Evolutionary conservation across 2,888 invertebrate species (phyloP).

Genomic region (Ophion costatus): DNA sequence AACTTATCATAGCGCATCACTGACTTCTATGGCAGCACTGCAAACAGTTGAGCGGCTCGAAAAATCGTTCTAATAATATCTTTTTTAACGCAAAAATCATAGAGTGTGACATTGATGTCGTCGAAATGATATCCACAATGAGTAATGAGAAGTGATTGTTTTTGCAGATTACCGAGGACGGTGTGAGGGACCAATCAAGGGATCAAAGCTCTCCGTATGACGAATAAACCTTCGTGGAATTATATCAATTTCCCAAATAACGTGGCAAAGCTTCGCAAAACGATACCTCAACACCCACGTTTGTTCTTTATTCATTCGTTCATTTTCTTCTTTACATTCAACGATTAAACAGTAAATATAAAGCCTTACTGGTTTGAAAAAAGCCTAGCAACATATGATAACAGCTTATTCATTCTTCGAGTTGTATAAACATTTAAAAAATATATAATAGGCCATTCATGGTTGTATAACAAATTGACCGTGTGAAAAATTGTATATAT

Average conservation of each 20-base stretch:
- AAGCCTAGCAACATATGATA: constrained; percentile 52
- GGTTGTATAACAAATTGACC: constrained; percentile 29
- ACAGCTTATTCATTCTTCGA: constrained; percentile 18
- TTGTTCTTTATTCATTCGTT: constrained; percentile 78
- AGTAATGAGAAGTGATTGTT: not conserved
- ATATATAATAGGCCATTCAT: constrained; percentile 54
- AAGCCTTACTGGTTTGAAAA: constrained; percentile 21
- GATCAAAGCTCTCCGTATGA: constrained; percentile 64
- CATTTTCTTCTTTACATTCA: constrained; percentile 47
- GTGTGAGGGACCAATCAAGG: constrained; percentile 83
- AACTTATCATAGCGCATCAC: too few species aligned
- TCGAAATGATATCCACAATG: not conserved
- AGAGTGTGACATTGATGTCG: too few species aligned
- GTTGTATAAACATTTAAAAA: constrained; percentile 53
- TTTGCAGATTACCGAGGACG: constrained; percentile 85
- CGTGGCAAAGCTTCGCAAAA: not conserved
- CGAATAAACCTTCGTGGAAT: not conserved
- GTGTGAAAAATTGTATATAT: constrained; percentile 44
- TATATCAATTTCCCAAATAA: not conserved
- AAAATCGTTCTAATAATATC: too few species aligned
- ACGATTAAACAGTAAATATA: constrained; percentile 53
- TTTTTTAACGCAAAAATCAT: too few species aligned
- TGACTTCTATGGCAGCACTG: too few species aligned
- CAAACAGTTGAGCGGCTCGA: too few species aligned
- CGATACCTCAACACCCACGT: not conserved